A percentile compares a stretch with the other conserved stretches of the same genome.
These are phyloP conservation scores for Boulengeromyrus knoepffleri DNA, from an alignment of 2,113 vertebrate species.

Conservation along the genomic window DNA sequence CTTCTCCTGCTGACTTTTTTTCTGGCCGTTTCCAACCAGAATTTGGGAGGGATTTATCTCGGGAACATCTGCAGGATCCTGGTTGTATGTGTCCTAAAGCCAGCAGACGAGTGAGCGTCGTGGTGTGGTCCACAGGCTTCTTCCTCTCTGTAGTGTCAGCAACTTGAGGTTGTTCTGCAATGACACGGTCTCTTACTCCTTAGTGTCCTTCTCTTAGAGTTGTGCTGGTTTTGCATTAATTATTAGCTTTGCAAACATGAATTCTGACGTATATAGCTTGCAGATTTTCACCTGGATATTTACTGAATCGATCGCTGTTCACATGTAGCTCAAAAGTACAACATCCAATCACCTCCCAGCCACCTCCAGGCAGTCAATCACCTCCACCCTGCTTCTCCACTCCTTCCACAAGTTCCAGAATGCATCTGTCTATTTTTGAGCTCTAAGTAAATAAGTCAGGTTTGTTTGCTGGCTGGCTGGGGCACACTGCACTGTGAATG, in stretches of 20 bases:
- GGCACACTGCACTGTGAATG: conserved; percentile 1
- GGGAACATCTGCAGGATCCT: neutral
- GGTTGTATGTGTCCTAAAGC: neutral
- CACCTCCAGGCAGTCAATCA: neutral
- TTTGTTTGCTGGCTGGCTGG: conserved; percentile 18
- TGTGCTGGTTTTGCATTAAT: neutral
- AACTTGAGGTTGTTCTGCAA: neutral
- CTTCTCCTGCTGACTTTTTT: neutral
- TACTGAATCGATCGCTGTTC: neutral
- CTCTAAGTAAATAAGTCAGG: conserved; percentile 28
- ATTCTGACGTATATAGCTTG: neutral
- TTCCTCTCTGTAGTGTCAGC: neutral
- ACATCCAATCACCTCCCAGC: neutral
- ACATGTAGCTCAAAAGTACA: neutral
- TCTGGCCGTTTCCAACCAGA: neutral
- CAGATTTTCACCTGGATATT: neutral
- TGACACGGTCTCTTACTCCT: neutral
- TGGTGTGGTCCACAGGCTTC: no score
- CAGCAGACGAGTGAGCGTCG: neutral
- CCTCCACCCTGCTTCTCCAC: neutral
- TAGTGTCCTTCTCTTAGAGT: neutral
- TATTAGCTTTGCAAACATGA: neutral
- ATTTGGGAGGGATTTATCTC: neutral
- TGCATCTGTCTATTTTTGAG: neutral
- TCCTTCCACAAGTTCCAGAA: neutral